A percentile compares a stretch with the other conserved stretches of the same genome.
Evolutionary conservation across 2,113 vertebrate species (phyloP).

Genomic region (Cettia cetti): DNA sequence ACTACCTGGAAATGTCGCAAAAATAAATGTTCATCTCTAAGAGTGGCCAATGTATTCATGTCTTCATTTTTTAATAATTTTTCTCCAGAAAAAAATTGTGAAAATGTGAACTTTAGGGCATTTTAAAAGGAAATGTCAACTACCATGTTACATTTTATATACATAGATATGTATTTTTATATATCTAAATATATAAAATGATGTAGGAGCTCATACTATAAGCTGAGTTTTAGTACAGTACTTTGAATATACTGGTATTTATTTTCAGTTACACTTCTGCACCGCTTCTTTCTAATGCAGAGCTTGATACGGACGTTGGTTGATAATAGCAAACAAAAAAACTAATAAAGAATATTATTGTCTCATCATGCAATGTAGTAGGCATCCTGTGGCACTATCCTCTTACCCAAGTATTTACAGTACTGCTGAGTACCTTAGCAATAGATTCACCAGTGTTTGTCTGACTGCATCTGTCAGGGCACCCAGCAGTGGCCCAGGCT

Average conservation of each 20-base stretch:
- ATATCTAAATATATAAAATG: slow-evolving; percentile 73
- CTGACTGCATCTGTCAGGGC: slow-evolving; percentile 29
- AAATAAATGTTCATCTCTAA: slow-evolving; percentile 52
- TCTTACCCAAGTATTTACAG: slow-evolving; percentile 85
- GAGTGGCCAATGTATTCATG: slow-evolving; percentile 11
- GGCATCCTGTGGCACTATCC: slow-evolving; percentile 85
- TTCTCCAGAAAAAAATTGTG: background rate
- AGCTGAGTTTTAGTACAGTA: slow-evolving; percentile 61
- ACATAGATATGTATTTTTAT: slow-evolving; percentile 36
- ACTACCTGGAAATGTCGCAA: slow-evolving; percentile 63
- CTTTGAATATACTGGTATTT: slow-evolving; percentile 56
- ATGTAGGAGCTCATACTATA: slow-evolving; percentile 31
- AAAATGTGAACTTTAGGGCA: slow-evolving; percentile 37
- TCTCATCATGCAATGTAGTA: slow-evolving; percentile 87
- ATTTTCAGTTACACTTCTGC: slow-evolving; percentile 47
- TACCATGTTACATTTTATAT: slow-evolving; percentile 60
- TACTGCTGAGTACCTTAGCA: slow-evolving; percentile 75
- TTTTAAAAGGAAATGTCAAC: slow-evolving; percentile 47
- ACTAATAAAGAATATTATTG: slow-evolving; percentile 78
- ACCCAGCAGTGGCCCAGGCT: slow-evolving; percentile 5
- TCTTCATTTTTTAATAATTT: background rate
- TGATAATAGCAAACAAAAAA: slow-evolving; percentile 55
- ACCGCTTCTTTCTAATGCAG: slow-evolving; percentile 60
- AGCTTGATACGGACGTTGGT: slow-evolving; percentile 57
- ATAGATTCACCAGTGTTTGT: slow-evolving; percentile 81